A percentile compares a stretch with the other conserved stretches of the same genome.
Conservation (phyloP, 2,113 vertebrate genomes). For the Seriola quinqueradiata region DNA sequence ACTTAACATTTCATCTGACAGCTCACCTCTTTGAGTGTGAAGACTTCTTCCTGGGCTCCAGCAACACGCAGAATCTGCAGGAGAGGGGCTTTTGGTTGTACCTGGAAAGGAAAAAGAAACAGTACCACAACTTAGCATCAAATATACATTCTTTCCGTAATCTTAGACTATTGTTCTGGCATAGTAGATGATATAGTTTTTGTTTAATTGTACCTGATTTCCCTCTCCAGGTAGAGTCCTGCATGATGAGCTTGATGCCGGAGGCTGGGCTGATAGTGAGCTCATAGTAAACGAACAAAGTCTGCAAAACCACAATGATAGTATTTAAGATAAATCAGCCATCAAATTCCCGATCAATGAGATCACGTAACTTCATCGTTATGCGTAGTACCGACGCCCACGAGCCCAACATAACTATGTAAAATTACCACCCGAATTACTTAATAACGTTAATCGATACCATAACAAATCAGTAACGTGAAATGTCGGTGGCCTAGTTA, state of each 20-base stretch:
- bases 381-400: not conserved
- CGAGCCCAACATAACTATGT: not conserved
- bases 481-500: not conserved
- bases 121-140: not conserved
- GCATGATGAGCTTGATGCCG: conserved; percentile 85
- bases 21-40: conserved; percentile 95
- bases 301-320: conserved; percentile 47
- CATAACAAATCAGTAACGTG: not conserved
- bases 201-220: conserved; percentile 85
- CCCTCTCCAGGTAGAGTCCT: conserved; percentile 85
- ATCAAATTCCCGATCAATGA: not conserved
- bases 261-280: conserved; percentile 84
- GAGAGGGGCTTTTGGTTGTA: conserved; percentile 90
- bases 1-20: not conserved
- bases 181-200: not conserved
- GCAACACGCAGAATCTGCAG: conserved; percentile 93
- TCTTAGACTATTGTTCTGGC: not conserved
- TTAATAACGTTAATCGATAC: rapidly evolving
- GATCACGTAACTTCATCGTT: too few species aligned
- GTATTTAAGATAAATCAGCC: not conserved
- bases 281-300: conserved; percentile 84
- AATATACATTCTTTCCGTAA: not conserved
- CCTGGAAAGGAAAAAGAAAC: conserved; percentile 74
- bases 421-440: not conserved
- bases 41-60: conserved; percentile 92